A percentile compares a stretch with the other conserved stretches of the same genome.
phyloP scores from a whole-genome alignment of 2,888 invertebrate genomes.

The Phoenoteleia sp. region DNA sequence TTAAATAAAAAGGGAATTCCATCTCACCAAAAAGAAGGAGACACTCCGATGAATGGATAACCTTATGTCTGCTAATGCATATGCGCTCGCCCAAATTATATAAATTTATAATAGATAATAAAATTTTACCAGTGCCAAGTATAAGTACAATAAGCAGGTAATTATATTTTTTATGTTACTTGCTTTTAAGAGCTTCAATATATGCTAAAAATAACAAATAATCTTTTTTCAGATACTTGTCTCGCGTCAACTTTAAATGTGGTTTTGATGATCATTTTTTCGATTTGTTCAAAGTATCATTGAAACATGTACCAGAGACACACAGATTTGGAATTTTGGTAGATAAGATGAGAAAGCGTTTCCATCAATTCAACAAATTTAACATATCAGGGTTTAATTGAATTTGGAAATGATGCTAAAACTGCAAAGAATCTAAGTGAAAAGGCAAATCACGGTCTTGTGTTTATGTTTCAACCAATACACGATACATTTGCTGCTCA shows the following conservation, averaged over 20 bases:
- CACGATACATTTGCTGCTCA: neutral
- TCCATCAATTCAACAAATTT: slow-evolving; percentile 1
- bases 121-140: neutral
- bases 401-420: neutral
- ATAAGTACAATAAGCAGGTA: slow-evolving; percentile 2
- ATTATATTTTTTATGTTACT: neutral
- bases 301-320: neutral
- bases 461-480: slow-evolving; percentile 6
- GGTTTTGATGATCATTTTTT: slow-evolving; percentile 15
- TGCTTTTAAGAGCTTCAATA: no score
- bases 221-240: neutral
- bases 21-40: neutral
- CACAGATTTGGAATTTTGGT: neutral
- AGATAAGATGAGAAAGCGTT: slow-evolving; percentile 10
- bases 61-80: slow-evolving; percentile 7
- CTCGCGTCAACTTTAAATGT: neutral
- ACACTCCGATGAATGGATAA: slow-evolving; percentile 22
- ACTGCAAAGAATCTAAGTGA: neutral
- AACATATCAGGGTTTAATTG: slow-evolving; percentile 17
- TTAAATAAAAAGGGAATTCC: slow-evolving; percentile 11
- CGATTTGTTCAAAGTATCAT: neutral
- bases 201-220: neutral
- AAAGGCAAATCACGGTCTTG: slow-evolving; percentile 12
- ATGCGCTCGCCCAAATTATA: slow-evolving; percentile 10
- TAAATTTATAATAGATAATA: neutral